Conservation (phyloP, 2,113 vertebrate species). For the Bufo gargarizans region DNA sequence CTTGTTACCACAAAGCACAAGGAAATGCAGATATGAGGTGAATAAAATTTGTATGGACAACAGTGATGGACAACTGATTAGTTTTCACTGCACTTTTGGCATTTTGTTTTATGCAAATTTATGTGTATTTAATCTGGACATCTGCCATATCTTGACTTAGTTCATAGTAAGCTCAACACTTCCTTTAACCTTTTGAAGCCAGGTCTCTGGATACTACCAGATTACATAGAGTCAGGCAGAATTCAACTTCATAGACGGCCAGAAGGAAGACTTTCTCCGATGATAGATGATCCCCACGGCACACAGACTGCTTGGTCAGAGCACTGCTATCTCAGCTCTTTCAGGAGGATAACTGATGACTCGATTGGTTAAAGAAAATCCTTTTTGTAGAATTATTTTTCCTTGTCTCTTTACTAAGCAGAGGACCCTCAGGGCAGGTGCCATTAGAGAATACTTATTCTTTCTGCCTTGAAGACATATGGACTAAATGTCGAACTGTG, state of each 20-base stretch:
- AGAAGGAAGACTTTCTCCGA: conserved; percentile 38
- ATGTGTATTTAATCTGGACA: not conserved
- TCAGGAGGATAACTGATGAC: conserved; percentile 53
- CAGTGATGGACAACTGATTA: not conserved
- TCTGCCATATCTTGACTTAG: not conserved
- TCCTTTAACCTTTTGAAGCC: not conserved
- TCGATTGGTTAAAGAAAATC: conserved; percentile 29
- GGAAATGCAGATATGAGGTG: no score
- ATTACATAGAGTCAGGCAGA: conserved; percentile 4
- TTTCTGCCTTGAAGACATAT: conserved; percentile 49
- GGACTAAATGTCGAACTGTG: conserved; percentile 31
- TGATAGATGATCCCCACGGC: conserved; percentile 50
- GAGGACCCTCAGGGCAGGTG: conserved; percentile 44
- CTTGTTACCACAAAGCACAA: no score
- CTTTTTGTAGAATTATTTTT: conserved; percentile 37
- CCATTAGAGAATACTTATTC: conserved; percentile 37
- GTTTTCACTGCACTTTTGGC: not conserved
- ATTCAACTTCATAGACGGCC: conserved; percentile 38
- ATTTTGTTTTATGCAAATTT: not conserved
- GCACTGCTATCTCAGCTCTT: conserved; percentile 52
- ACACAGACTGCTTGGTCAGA: conserved; percentile 51
- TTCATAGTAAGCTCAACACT: not conserved
- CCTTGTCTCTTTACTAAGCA: conserved; percentile 41
- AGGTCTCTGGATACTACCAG: conserved; percentile 1
- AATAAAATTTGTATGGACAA: no score